Evolutionary conservation across 2,113 vertebrate genomes (phyloP).

Genomic region (Cryptoleucopteryx plumbea): DNA sequence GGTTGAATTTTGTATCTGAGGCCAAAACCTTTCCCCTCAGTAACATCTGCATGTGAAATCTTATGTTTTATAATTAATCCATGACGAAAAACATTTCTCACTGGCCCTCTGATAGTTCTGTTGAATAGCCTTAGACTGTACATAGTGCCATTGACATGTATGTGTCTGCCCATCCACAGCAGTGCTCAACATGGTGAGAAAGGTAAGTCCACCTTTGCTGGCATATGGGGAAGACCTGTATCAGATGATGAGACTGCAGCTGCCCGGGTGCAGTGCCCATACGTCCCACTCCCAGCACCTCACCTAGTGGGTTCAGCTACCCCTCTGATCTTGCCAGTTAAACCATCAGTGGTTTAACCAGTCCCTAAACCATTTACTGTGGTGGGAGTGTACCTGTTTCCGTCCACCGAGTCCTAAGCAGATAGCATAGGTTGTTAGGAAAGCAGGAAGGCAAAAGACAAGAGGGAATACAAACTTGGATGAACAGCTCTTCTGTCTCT

Average conservation of each 20-base stretch:
- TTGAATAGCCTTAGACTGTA: not conserved
- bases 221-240: not conserved
- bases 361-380: not conserved
- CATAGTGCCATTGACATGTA: accelerated
- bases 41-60: not conserved
- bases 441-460: not conserved
- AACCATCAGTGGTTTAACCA: not conserved
- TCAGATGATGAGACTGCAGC: not conserved
- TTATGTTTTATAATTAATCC: not conserved
- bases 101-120: not conserved
- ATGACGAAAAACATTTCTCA: not conserved
- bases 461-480: not conserved
- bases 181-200: not conserved
- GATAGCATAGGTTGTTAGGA: not conserved
- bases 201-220: not conserved
- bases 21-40: not conserved
- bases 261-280: not conserved
- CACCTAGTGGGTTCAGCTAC: not conserved
- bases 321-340: not conserved
- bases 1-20: not conserved
- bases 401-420: not conserved
- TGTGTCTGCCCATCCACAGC: not conserved
- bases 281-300: not conserved
- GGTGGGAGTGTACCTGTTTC: not conserved
- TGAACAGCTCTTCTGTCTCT: not conserved